Evolutionary conservation across 2,113 vertebrate species (phyloP), one percentile per base, ranked within the genome.

Genomic region (Varanus komodoensis): DNA sequence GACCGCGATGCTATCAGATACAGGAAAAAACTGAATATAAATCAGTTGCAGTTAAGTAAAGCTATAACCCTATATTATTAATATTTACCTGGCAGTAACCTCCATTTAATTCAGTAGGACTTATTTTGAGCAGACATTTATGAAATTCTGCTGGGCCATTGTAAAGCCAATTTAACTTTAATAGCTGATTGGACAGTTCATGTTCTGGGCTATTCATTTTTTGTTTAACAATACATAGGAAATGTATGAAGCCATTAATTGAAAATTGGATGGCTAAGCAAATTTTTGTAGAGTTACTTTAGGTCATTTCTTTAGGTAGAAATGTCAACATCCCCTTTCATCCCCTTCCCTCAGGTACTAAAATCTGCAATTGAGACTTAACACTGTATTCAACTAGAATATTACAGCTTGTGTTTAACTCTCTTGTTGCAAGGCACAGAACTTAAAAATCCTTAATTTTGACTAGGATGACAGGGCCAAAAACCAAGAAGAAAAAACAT

Each of bases 261-360:
- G 67, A 50, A 92, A n/a, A 87, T 87, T 78, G 88, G 50, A 68
- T 90, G 87, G 84, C 0, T 19, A 88, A 87, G 80, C 9, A 0
- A 83, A 89, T 95, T 44, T 38, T 12, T n/a, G 54, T 73, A 89
- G 50, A 54, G 1, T 8, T 44, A 29, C 54, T 87, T 71, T 29
- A 78, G 15, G 15, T 27, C n/a, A n/a, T n/a, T n/a, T n/a, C n/a
- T n/a, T n/a, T n/a, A n/a, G n/a, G n/a, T 11, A 44, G 38, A 79
- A 78, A 67, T 32, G 3, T 34, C 19, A 29, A 29, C 27, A 38
- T 54, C 61, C 32, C 23, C 44, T 4, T 67, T 8, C 29, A 8
- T n/a, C 29, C 14, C 38, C 44, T 25, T 44, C 48, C 82, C 21
- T 15, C 11, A 11, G 3, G 21, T 52, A 69, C 48, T 32, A 15